Base-by-base conservation (phyloP, 2,888 invertebrate genomes). In the Augiades crinisus region DNA sequence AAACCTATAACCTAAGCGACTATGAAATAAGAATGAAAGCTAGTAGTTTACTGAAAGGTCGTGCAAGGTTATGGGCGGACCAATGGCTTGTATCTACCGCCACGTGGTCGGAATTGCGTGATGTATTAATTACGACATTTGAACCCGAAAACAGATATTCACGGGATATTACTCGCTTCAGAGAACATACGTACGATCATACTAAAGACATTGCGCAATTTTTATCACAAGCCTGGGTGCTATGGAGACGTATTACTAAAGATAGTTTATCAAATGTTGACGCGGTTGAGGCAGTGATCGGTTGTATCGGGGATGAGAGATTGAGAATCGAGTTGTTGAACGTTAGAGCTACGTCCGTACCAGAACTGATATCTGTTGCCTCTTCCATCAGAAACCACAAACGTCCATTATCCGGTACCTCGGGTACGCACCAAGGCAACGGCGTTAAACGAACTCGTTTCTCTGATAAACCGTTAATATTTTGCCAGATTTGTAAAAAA, bases 101-200 rank as follows among this genome's bases (percentile, higher is more conserved):
- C n/a, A n/a, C n/a, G n/a, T n/a, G n/a, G n/a, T n/a, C n/a, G n/a
- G n/a, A n/a, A n/a, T n/a, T n/a, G n/a, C n/a, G n/a, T n/a, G n/a
- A n/a, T n/a, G n/a, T n/a, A n/a, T n/a, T n/a, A n/a, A 46, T 57
- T 2, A 54, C 52, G 3, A 57, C 55, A 3, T 58, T 58, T 38
- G 56, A 58, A 40, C 54, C 56, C 5, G 47, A 56, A 45, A 55
- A 41, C 19, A 24, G 53, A 2, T 53, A 55, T 6, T 55, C 50
- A 8, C 47, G 53, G 0, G 55, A 56, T 16, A 37, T 54, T 12
- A 6, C 53, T 14, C 33, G 13, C 5, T 54, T 57, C 43, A 40
- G 54, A 7, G 54, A 55, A 24, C 55, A 55, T 36, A 16, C 22
- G 12, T 58, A 49, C n/a, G 54, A 55, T 21, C 17, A 54, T 0